Percentiles rank a stretch among this genome's conserved stretches.
These are phyloP conservation scores for Yponomeuta sedellus DNA, from an alignment of 2,888 invertebrate species.

Conservation along the genomic window DNA sequence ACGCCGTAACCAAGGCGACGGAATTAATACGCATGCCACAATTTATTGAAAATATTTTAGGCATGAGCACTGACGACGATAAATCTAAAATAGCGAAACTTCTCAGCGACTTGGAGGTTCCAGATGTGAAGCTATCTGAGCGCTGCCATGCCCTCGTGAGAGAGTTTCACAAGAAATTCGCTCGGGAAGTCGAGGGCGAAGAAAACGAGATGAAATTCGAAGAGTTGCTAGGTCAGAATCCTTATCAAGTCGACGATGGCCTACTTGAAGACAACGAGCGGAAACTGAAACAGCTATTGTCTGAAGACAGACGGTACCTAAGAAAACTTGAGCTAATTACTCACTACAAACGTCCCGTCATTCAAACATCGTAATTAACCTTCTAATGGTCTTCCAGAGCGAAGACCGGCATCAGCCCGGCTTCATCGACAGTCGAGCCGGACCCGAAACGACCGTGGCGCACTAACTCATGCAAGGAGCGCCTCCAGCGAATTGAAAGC, in stretches of 20 bases:
- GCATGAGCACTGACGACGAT: slow-evolving; percentile 63
- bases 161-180: slow-evolving; percentile 47
- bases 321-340: background rate
- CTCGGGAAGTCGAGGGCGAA: slow-evolving; percentile 39
- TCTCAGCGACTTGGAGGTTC: slow-evolving; percentile 52
- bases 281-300: slow-evolving; percentile 43
- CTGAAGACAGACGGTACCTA: slow-evolving; percentile 41
- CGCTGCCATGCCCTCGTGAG: slow-evolving; percentile 48
- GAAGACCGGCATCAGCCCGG: slow-evolving; percentile 13
- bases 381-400: background rate
- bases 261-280: slow-evolving; percentile 52
- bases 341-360: too few species aligned
- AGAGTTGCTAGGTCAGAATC: slow-evolving; percentile 39
- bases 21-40: background rate
- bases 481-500: slow-evolving; percentile 50
- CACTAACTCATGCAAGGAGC: slow-evolving; percentile 55
- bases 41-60: slow-evolving; percentile 15
- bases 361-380: too few species aligned
- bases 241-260: slow-evolving; percentile 45
- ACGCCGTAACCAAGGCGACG: background rate
- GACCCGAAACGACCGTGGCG: slow-evolving; percentile 64
- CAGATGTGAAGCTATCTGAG: slow-evolving; percentile 53
- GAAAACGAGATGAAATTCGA: slow-evolving; percentile 23
- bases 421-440: slow-evolving; percentile 13
- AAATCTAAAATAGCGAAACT: slow-evolving; percentile 55